phyloP scores from a whole-genome alignment of 2,888 invertebrate species.

The Clanis bilineata region DNA sequence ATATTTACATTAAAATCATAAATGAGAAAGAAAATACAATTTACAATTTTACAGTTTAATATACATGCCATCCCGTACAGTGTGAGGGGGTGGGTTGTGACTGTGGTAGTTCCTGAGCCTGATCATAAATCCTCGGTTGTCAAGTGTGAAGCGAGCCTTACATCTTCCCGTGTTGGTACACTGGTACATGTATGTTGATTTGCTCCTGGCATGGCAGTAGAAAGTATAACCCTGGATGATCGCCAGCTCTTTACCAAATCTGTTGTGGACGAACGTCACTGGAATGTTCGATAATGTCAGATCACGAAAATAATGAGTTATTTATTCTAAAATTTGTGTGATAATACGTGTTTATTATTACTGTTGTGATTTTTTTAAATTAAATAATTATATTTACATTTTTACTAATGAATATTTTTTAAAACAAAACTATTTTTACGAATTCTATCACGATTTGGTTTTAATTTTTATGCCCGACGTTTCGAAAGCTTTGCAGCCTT shows the following conservation, averaged over 20 bases:
- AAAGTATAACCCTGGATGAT: slow-evolving; percentile 28
- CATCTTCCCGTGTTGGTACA: slow-evolving; percentile 39
- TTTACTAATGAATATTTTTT: too few species aligned
- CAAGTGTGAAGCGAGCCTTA: slow-evolving; percentile 28
- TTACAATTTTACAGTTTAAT: background rate
- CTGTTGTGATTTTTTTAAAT: background rate
- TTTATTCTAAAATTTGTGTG: background rate
- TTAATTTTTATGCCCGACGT: too few species aligned
- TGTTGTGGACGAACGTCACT: slow-evolving; percentile 21
- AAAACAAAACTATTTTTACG: too few species aligned
- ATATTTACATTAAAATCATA: background rate
- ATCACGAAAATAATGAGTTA: background rate
- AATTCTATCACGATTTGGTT: too few species aligned
- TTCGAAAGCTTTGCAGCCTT: too few species aligned
- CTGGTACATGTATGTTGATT: slow-evolving; percentile 22
- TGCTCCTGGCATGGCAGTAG: slow-evolving; percentile 22
- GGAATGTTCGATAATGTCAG: background rate
- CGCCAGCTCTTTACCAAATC: slow-evolving; percentile 28
- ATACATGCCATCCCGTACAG: background rate
- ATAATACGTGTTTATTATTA: background rate
- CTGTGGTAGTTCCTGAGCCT: slow-evolving; percentile 8
- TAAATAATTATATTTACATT: background rate
- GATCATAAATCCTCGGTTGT: slow-evolving; percentile 13
- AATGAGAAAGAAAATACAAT: background rate
- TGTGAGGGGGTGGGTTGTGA: slow-evolving; percentile 11